Percentiles rank a stretch among this genome's conserved stretches.
Evolutionary conservation across 2,113 vertebrate species (phyloP).

Genomic region (Hepsetus odoe): DNA sequence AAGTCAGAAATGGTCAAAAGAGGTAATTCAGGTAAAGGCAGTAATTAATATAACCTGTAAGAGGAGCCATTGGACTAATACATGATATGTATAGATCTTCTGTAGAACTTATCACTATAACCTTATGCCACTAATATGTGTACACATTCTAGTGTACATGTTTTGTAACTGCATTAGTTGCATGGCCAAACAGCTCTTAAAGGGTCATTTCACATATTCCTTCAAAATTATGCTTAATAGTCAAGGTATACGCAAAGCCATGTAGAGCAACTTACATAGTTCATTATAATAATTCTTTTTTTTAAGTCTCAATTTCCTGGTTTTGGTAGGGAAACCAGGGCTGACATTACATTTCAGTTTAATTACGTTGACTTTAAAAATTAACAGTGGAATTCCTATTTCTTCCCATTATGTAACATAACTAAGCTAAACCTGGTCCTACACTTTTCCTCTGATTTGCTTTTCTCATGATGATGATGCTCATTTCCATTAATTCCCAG

Average conservation of each 20-base stretch:
- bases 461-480: slow-evolving; percentile 6
- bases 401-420: not conserved
- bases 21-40: not conserved
- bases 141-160: not conserved
- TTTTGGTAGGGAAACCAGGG: too few species aligned
- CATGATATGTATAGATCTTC: not conserved
- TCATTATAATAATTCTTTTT: too few species aligned
- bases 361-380: too few species aligned
- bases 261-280: too few species aligned
- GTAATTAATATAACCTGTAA: slow-evolving; percentile 26
- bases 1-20: not conserved
- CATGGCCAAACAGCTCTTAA: not conserved
- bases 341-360: too few species aligned
- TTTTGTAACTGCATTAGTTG: not conserved
- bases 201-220: too few species aligned
- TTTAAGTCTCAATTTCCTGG: too few species aligned
- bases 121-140: not conserved
- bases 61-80: slow-evolving; percentile 10
- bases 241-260: too few species aligned
- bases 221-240: too few species aligned
- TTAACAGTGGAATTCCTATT: too few species aligned
- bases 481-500: slow-evolving; percentile 14
- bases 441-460: slow-evolving; percentile 12
- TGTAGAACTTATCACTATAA: not conserved
- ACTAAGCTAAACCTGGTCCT: not conserved